Base-by-base conservation (phyloP, 2,888 invertebrate genomes). In the Tetanocera ferruginea region DNA sequence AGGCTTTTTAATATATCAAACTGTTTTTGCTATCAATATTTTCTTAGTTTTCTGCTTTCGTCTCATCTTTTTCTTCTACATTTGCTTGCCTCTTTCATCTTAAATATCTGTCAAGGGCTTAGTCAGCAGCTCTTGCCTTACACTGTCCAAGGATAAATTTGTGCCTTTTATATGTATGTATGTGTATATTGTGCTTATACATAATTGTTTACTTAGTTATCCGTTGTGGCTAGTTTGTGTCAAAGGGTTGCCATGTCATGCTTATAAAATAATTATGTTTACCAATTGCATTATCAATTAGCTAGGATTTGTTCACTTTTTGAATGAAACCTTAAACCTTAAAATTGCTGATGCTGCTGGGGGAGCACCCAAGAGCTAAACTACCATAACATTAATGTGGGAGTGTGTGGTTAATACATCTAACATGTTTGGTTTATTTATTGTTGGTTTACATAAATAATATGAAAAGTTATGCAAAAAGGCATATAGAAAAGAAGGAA, bases 191-290 rank as follows among this genome's bases (percentile, higher is more conserved):
- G 55, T 17, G 3, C 31, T 28, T 57, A 34, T n/a, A n/a, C n/a
- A n/a, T 71, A 31, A 52, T 71, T 25, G 31, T 34, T 55, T 31
- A 51, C 17, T 52, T 25, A 5, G 23, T 11, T 14, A 37, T 57
- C 28, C 23, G n/a, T n/a, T 57, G 19, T 60, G 37, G 14, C 57
- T 49, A 60, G 37, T 60, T 17, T 37, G 3, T 49, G 25, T 23
- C 23, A 14, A 43, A 43, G 52, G 64, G 14, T 51, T 64, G 17
- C 28, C 17, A 66, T 14, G 34, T 43, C 52, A 66, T 5, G 11
- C 37, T 69, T 57, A 28, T 51, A 5, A 74, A 74, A 74, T 66
- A 19, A 66, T 52, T 64, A 64, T 64, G 64, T 73, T 74, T 31
- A 23, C 64, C 1, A 19, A 64, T 66, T 66, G 23, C 28, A n/a